Evolutionary conservation across 2,797 vertebrate genomes (phyloP), one percentile per base, ranked within the genome.

Genomic region (Adrianichthys oophorus): DNA sequence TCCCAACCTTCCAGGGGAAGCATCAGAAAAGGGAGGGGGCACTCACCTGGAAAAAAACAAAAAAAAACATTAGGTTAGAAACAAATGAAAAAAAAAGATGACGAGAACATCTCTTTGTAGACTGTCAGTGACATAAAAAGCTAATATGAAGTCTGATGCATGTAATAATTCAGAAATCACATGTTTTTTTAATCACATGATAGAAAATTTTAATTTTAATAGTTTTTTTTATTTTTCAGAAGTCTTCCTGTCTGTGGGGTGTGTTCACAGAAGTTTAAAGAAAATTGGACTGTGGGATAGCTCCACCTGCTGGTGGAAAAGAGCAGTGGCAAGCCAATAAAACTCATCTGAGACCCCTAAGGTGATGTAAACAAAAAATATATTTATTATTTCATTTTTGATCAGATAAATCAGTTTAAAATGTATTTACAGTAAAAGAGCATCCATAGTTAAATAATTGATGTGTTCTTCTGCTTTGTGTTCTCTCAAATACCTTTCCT

Each of bases 41-140:
- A 89, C 91, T 92, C 84, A 93, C 91, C 91, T 92, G 80, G 12
- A 87, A 88, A 63, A 54, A 90, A 52, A 78, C 7, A 84, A 8
- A 86, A 40, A 3, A 70, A 4, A 71, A 70, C 7, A 24, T 17
- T 6, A n/a, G 15, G 21, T 17, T 7, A 47, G 42, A 37, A 21
- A 42, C 55, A 23, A 26, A 5, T 18, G 8, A n/a, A 18, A 32
- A 2, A 21, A 29, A 15, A 16, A 7, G 21, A 43, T 12, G 17
- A 41, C 49, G 16, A 37, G 1, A 4, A 1, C 12, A 58, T 2
- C 23, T 15, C 41, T n/a, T 19, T 29, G 47, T 41, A 17, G 56
- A 53, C 41, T 69, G 69, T 54, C 32, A 37, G 12, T 7, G 54
- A 15, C 17, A 56, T 68, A 52, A 62, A 53, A 10, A 41, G 62